Evolutionary conservation across 1,140 invertebrate species (phyloP).

Genomic region (Gonioctena quinquepunctata): DNA sequence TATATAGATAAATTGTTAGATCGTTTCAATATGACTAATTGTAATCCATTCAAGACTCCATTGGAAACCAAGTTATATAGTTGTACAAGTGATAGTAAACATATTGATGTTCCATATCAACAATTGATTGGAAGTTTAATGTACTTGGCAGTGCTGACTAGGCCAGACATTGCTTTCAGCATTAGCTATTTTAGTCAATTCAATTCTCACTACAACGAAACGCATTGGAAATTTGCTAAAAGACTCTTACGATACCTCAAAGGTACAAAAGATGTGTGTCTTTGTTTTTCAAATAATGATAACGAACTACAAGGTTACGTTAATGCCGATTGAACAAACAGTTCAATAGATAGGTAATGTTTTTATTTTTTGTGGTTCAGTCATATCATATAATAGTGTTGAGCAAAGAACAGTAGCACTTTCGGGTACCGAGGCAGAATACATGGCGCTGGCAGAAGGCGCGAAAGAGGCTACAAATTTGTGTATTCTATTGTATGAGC

Average conservation of each 20-base stretch:
- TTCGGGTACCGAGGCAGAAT: slow-evolving; percentile 52
- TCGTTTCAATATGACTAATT: slow-evolving; percentile 16
- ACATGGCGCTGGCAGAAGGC: slow-evolving; percentile 42
- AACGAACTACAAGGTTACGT: slow-evolving; percentile 42
- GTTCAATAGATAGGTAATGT: slow-evolving; percentile 39
- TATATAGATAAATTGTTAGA: slow-evolving; percentile 32
- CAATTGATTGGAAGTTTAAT: slow-evolving; percentile 55
- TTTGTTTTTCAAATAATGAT: slow-evolving; percentile 22
- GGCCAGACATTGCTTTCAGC: slow-evolving; percentile 58
- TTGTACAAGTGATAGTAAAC: not conserved
- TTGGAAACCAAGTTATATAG: slow-evolving; percentile 24
- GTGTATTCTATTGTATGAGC: slow-evolving; percentile 22
- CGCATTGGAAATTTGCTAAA: slow-evolving; percentile 54
- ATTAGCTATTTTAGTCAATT: slow-evolving; percentile 53
- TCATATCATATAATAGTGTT: slow-evolving; percentile 43
- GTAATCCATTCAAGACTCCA: slow-evolving; percentile 29
- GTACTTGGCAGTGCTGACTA: slow-evolving; percentile 54
- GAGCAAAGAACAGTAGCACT: slow-evolving; percentile 48
- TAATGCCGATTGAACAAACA: slow-evolving; percentile 33
- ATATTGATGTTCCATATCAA: slow-evolving; percentile 44
- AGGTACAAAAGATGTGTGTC: slow-evolving; percentile 39
- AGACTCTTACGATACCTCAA: slow-evolving; percentile 55
- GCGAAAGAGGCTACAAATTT: slow-evolving; percentile 43
- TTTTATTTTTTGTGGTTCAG: slow-evolving; percentile 36
- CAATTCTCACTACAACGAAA: slow-evolving; percentile 40